A percentile compares a stretch with the other conserved stretches of the same genome.
Evolutionary conservation across 2,113 vertebrate genomes (phyloP).

Genomic region (Trematocara zebra): DNA sequence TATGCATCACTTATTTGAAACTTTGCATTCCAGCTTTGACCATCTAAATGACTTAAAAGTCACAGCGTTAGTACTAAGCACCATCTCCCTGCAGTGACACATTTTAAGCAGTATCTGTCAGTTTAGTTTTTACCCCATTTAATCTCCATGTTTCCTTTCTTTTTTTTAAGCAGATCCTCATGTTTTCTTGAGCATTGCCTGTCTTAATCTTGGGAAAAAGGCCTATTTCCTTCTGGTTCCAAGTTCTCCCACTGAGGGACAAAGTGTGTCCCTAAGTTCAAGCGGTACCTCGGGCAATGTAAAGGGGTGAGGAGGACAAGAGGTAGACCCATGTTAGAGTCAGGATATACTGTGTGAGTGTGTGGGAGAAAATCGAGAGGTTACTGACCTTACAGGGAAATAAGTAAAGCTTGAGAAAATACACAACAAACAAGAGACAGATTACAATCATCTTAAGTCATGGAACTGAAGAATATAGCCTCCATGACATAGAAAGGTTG

Average conservation of each 20-base stretch:
- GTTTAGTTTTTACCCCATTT: constrained; percentile 12
- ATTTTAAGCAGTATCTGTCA: constrained; percentile 2
- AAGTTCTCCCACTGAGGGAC: constrained; percentile 71
- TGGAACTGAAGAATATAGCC: constrained; percentile 40
- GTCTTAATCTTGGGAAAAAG: constrained; percentile 59
- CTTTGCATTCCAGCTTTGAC: constrained; percentile 23
- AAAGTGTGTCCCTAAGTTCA: constrained; percentile 70
- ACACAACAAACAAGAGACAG: constrained; percentile 61
- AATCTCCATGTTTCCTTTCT: constrained; percentile 57
- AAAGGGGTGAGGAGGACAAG: constrained; percentile 50
- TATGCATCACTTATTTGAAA: constrained; percentile 23
- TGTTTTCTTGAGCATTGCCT: constrained; percentile 53
- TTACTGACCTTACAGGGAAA: constrained; percentile 64
- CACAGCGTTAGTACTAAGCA: not conserved
- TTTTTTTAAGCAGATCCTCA: constrained; percentile 50
- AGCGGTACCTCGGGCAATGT: constrained; percentile 59
- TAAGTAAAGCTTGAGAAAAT: constrained; percentile 69
- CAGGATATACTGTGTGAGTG: constrained; percentile 48
- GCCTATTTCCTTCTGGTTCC: constrained; percentile 59
- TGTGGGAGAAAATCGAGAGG: constrained; percentile 71
- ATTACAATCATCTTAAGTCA: constrained; percentile 45
- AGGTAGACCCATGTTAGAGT: constrained; percentile 37
- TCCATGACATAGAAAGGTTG: constrained; percentile 43
- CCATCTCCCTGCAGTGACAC: constrained; percentile 16
- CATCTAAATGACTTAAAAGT: constrained; percentile 26